A percentile compares a stretch with the other conserved stretches of the same genome.
Evolutionary conservation across 2,113 vertebrate genomes (phyloP).

Genomic region (Myiagra hebetior): DNA sequence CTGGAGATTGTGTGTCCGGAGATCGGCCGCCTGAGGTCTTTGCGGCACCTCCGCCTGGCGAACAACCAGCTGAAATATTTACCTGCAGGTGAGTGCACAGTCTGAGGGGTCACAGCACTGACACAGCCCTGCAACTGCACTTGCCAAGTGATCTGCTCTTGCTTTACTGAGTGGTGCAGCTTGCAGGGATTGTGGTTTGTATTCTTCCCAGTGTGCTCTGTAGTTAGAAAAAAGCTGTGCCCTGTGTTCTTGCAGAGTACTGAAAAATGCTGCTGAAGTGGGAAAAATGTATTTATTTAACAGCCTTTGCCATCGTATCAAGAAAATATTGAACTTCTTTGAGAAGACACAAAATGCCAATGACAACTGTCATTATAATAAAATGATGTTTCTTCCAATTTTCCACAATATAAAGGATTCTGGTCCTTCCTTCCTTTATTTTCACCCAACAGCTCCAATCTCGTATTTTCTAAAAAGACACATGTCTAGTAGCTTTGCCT

Average conservation of each 20-base stretch:
- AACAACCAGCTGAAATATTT: conserved; percentile 91
- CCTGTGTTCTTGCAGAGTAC: background rate
- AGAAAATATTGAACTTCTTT: background rate
- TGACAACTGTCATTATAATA: background rate
- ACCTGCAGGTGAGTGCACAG: conserved; percentile 79
- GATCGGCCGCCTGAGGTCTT: conserved; percentile 87
- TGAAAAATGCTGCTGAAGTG: background rate
- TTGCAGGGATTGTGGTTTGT: background rate
- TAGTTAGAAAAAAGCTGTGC: background rate
- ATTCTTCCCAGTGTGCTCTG: background rate
- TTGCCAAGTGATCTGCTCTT: background rate
- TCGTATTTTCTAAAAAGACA: background rate
- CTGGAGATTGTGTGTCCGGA: conserved; percentile 92
- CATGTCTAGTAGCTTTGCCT: conserved; percentile 28
- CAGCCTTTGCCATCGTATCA: background rate
- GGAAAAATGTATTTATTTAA: background rate
- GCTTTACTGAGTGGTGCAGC: background rate
- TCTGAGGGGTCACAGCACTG: background rate
- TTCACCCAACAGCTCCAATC: background rate
- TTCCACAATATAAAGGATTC: background rate
- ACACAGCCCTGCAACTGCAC: background rate
- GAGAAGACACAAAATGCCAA: background rate
- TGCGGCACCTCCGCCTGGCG: conserved; percentile 90
- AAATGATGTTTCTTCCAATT: background rate
- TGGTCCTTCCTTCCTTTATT: background rate